phyloP scores from a whole-genome alignment of 2,797 vertebrate species.

The Chaunax sp. region DNA sequence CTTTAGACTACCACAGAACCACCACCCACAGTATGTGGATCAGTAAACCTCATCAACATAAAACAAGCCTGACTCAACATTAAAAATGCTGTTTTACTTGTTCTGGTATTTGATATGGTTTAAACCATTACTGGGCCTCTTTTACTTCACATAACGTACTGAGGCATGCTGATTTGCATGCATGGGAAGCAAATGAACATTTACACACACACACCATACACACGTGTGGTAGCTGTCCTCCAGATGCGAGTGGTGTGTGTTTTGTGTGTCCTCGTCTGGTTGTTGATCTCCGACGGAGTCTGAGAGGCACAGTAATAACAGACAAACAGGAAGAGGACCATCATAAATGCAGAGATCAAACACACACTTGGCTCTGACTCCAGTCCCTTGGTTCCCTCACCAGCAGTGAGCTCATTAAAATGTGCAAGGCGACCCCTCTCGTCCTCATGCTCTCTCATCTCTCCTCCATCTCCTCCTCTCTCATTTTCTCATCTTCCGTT shows the following conservation, averaged over 20 bases:
- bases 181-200: not conserved
- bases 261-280: conserved; percentile 42
- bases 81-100: not conserved
- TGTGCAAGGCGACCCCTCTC: conserved; percentile 71
- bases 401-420: conserved; percentile 81
- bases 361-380: conserved; percentile 59
- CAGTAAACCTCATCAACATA: too few relatives aligned
- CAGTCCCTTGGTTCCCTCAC: conserved; percentile 60
- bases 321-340: conserved; percentile 72
- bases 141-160: conserved; percentile 7
- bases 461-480: conserved; percentile 53
- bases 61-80: not conserved
- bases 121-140: not conserved
- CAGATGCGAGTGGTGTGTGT: conserved; percentile 61
- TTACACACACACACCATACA: conserved; percentile 2
- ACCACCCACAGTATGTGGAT: too few relatives aligned
- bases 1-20: too few relatives aligned
- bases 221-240: conserved; percentile 50
- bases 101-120: not conserved
- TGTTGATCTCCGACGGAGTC: conserved; percentile 63
- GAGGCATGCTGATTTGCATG: conserved; percentile 3
- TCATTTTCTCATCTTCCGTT: conserved; percentile 21
- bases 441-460: conserved; percentile 62
- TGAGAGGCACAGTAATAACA: conserved; percentile 58
- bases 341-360: conserved; percentile 71